A percentile compares a stretch with the other conserved stretches of the same genome.
phyloP scores from a whole-genome alignment of 1,140 invertebrate genomes.

The Riptortus pedestris region DNA sequence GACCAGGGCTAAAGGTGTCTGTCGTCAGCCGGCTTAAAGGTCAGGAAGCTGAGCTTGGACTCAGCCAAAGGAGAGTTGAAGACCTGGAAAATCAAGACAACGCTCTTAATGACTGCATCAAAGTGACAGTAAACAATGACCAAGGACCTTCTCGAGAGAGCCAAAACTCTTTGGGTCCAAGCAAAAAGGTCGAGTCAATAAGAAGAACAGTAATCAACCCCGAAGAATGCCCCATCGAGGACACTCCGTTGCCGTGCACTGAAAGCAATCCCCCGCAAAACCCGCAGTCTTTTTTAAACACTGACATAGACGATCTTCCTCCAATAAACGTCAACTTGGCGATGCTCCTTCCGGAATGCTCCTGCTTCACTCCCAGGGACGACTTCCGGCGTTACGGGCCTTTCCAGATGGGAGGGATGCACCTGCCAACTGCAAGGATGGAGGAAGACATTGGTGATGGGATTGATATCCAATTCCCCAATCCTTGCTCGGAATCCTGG shows the following conservation, averaged over 20 bases:
- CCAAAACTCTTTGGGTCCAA: too few species aligned
- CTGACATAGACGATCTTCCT: background rate
- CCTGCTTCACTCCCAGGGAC: background rate
- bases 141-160: too few species aligned
- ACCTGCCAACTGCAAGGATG: background rate
- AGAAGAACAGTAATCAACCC: too few species aligned
- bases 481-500: background rate
- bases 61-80: background rate
- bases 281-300: too few species aligned
- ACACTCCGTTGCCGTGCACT: too few species aligned
- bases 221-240: too few species aligned
- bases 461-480: background rate
- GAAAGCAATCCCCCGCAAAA: too few species aligned
- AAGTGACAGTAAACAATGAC: too few species aligned
- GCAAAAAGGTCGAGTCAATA: too few species aligned
- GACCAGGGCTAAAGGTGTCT: background rate
- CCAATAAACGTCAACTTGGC: background rate
- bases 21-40: background rate
- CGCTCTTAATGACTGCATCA: background rate
- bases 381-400: background rate
- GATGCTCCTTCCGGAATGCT: background rate
- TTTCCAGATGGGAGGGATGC: background rate
- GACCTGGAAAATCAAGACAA: background rate
- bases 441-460: background rate
- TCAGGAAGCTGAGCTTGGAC: background rate